Evolutionary conservation across 2,888 invertebrate genomes (phyloP), one percentile per base, ranked within the genome.

Genomic region (Pomacea canaliculata): DNA sequence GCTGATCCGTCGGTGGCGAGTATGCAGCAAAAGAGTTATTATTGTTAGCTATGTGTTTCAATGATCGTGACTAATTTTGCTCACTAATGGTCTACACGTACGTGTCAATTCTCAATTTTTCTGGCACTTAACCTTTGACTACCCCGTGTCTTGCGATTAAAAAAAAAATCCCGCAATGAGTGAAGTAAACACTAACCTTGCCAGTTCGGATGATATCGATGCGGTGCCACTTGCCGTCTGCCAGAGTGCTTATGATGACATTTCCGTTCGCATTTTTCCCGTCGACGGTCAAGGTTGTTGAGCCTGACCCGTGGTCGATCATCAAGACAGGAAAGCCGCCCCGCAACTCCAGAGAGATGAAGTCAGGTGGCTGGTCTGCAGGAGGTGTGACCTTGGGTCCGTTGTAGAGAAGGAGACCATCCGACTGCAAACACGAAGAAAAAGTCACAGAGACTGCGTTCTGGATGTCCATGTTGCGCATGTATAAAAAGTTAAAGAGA

Each of bases 201-300:
- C 87, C 88, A 49, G 83, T 83, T 19, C 88, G 79, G 90, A 97
- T 97, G 83, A 99, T 94, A 89, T 98, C 98, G 78, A 99, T 92
- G 77, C 97, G 94, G 91, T 99, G 99, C 99, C 99, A 99, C 91
- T 97, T 96, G 8, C 98, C 99, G 89, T 73, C 73, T 82, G 81
- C 73, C 87, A 73, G 59, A 12, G 51, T 19, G 7, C 18, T 12
- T 10, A 63, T 78, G 37, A 77, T 80, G 19, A 80, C 80, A 9
- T 80, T 80, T 3, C 84, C 84, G 13, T 81, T 79, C 10, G 69
- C 71, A 78, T 89, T 84, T 46, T 79, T 79, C 0, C 86, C 86
- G 80, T 95, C 94, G 89, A 95, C 94, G 48, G 94, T 93, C 87
- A 96, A 95, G 0, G 96, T 95, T 91, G 95, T 88, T 95, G 93